Conservation (phyloP, 2,113 vertebrate species). For the Madoqua kirkii region DNA sequence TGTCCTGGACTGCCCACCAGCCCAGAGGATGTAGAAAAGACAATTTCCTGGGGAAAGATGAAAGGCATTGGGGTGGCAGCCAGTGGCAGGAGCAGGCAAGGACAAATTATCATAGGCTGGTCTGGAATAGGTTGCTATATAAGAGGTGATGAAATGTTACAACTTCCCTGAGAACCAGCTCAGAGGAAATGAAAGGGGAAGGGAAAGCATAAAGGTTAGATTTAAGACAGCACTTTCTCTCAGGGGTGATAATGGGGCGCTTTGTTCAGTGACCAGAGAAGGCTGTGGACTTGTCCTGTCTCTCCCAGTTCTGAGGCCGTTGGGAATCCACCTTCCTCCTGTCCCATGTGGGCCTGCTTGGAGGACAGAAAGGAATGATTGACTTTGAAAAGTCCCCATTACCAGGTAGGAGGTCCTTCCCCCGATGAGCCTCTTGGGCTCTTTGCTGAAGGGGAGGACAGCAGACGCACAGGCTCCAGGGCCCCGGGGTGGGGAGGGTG, state of each 20-base stretch:
- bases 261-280: conserved; percentile 26
- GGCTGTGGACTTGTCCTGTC: background rate
- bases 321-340: background rate
- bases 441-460: conserved; percentile 22
- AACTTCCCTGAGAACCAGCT: conserved; percentile 36
- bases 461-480: background rate
- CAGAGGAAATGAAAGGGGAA: conserved; percentile 37
- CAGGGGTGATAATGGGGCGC: conserved; percentile 1
- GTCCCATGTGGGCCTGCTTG: background rate
- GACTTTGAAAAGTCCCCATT: conserved; percentile 45
- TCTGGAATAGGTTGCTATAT: conserved; percentile 2
- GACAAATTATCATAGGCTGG: background rate
- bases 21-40: background rate
- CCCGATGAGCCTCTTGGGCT: conserved; percentile 12
- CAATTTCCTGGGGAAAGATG: conserved; percentile 24
- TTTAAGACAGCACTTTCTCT: conserved; percentile 54
- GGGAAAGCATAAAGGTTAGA: conserved; percentile 40
- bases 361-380: background rate
- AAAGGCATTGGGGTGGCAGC: background rate
- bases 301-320: background rate
- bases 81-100: background rate
- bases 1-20: background rate
- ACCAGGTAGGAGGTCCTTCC: background rate
- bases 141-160: conserved; percentile 31
- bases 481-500: background rate